A percentile compares a stretch with the other conserved stretches of the same genome.
These are phyloP conservation scores for Ictidomys tridecemlineatus DNA, from an alignment of 2,113 vertebrate species.

Conservation along the genomic window DNA sequence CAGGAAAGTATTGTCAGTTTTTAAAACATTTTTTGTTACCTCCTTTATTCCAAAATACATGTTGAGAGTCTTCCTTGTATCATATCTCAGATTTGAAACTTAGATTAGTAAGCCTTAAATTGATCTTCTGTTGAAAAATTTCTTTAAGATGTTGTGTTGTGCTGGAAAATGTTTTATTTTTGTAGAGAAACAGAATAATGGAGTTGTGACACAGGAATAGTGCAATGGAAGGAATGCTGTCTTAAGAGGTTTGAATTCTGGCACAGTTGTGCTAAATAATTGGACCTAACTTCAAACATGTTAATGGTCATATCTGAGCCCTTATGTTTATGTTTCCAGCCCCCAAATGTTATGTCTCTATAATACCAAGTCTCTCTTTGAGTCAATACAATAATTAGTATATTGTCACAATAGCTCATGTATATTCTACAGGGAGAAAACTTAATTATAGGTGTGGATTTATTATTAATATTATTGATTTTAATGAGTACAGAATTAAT, in stretches of 20 bases:
- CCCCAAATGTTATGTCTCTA: background rate
- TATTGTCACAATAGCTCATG: background rate
- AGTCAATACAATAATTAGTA: background rate
- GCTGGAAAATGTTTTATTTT: background rate
- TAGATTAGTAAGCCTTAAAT: background rate
- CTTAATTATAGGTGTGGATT: background rate
- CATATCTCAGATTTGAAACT: background rate
- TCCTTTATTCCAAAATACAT: background rate
- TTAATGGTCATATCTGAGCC: background rate
- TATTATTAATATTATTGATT: background rate
- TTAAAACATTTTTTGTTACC: background rate
- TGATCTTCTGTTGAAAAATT: background rate
- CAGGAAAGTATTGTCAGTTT: background rate
- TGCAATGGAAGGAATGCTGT: background rate
- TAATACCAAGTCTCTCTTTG: background rate
- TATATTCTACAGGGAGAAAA: background rate
- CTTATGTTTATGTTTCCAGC: background rate
- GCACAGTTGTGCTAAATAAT: background rate
- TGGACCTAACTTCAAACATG: background rate
- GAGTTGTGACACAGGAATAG: background rate
- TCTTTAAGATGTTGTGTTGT: background rate
- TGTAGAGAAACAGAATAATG: background rate
- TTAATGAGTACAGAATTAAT: background rate
- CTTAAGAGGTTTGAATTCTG: background rate
- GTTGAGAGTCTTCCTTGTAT: background rate